These are phyloP conservation scores for Clitarchus hookeri DNA, from an alignment of 2,888 invertebrate genomes.

Conservation along the genomic window DNA sequence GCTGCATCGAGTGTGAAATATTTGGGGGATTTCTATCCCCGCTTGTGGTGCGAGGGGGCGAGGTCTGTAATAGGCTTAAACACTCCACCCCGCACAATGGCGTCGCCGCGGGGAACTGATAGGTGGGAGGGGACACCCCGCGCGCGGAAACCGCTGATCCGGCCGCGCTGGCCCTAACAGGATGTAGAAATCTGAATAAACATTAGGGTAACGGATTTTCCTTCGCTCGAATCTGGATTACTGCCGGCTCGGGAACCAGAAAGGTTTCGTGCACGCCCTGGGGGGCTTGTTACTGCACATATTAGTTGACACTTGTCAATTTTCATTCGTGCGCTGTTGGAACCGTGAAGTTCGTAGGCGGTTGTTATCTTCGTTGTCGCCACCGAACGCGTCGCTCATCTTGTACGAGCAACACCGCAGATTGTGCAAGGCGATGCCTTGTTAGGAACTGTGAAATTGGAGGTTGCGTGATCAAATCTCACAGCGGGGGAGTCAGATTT, in stretches of 20 bases:
- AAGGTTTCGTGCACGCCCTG: too few species aligned
- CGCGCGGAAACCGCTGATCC: neutral
- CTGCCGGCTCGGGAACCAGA: neutral
- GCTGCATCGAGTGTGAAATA: constrained; percentile 14
- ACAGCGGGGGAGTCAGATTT: too few species aligned
- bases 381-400: too few species aligned
- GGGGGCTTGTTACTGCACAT: too few species aligned
- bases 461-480: too few species aligned
- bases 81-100: neutral
- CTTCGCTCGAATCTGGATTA: neutral
- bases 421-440: too few species aligned
- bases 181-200: neutral
- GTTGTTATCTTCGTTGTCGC: too few species aligned
- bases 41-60: neutral
- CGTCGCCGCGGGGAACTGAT: neutral
- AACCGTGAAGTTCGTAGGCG: too few species aligned
- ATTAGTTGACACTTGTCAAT: neutral
- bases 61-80: neutral
- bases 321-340: neutral
- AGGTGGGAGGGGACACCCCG: neutral
- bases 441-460: too few species aligned
- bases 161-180: neutral
- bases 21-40: neutral
- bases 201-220: neutral
- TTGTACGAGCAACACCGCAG: too few species aligned